Evolutionary conservation across 2,113 vertebrate genomes (phyloP), one percentile per base, ranked within the genome.

Genomic region (Xenus cinereus): DNA sequence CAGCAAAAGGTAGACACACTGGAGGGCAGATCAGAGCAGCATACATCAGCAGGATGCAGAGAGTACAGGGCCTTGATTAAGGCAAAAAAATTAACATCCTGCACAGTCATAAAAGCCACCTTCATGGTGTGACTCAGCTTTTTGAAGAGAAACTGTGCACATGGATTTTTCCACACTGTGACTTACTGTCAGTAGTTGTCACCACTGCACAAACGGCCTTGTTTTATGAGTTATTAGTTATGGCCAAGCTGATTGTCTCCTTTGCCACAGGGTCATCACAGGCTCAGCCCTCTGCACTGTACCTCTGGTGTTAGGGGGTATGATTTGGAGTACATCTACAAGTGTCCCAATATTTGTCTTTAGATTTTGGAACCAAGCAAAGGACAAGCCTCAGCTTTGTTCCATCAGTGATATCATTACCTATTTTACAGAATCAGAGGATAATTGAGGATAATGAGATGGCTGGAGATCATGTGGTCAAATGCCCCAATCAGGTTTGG

Each of bases 11-110:
- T 46, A 94, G 74, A 46, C 19, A 3, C 32, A 17, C 30, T 43
- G 92, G 30, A 93, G 32, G 33, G 57, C 48, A 79, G 90, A 95
- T 91, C 83, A 93, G 64, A 93, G 76, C 51, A 63, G 39, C 33
- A 27, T 7, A 41, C 14, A 75, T 56, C 64, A 95, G 82, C 76
- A 90, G 83, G 76, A 86, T 68, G 33, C 21, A 81, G 59, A 83
- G 67, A 83, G 12, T 33, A 82, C 35, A 33, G n/a, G 28, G 32
- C 22, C 30, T 72, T 87, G 30, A 92, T 72, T 74, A 62, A 87
- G 24, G 32, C 0, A 9, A 43, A 84, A 88, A 84, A 92, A 81
- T 48, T 81, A 83, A 68, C 45, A 72, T 66, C 46, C 62, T 94
- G 35, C 56, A 53, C 37, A 60, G 60, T 78, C 73, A 89, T 37